Percentiles rank a stretch among this genome's conserved stretches.
Conservation (phyloP, 1,140 invertebrate species). For the Stegodyphus mimosarum region DNA sequence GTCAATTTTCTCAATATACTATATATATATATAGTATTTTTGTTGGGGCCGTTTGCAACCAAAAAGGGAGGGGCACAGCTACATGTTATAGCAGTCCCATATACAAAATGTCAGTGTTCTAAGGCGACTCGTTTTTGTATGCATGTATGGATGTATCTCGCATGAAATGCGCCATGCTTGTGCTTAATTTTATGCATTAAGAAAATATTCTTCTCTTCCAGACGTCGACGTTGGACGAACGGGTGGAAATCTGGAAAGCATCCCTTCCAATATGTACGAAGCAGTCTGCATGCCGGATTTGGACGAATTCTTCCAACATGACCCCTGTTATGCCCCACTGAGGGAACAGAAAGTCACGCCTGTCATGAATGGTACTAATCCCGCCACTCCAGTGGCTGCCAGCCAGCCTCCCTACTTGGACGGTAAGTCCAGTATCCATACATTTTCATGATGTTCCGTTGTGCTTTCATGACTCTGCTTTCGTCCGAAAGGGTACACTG, state of each 20-base stretch:
- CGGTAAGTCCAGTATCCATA: background rate
- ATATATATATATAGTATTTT: too few relatives aligned
- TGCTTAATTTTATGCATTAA: too few relatives aligned
- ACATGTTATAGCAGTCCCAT: too few relatives aligned
- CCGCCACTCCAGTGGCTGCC: conserved; percentile 29
- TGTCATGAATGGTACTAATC: conserved; percentile 57
- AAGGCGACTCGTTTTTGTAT: too few relatives aligned
- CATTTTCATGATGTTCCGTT: background rate
- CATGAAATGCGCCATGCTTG: too few relatives aligned
- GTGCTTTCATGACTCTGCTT: background rate
- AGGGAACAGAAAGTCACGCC: conserved; percentile 61
- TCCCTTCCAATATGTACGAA: conserved; percentile 76
- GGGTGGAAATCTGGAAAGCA: conserved; percentile 73
- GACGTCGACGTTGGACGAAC: conserved; percentile 77
- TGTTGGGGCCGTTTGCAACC: too few relatives aligned
- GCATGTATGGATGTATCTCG: too few relatives aligned
- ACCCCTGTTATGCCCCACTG: conserved; percentile 63
- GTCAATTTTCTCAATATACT: too few relatives aligned
- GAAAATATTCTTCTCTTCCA: conserved; percentile 67
- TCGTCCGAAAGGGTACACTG: too few relatives aligned
- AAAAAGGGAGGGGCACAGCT: too few relatives aligned
- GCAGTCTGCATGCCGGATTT: conserved; percentile 82
- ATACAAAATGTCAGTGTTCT: too few relatives aligned
- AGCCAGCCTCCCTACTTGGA: conserved; percentile 47
- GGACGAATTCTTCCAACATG: conserved; percentile 74